Evolutionary conservation across 2,888 invertebrate genomes (phyloP).

Genomic region (Perdita meconis): DNA sequence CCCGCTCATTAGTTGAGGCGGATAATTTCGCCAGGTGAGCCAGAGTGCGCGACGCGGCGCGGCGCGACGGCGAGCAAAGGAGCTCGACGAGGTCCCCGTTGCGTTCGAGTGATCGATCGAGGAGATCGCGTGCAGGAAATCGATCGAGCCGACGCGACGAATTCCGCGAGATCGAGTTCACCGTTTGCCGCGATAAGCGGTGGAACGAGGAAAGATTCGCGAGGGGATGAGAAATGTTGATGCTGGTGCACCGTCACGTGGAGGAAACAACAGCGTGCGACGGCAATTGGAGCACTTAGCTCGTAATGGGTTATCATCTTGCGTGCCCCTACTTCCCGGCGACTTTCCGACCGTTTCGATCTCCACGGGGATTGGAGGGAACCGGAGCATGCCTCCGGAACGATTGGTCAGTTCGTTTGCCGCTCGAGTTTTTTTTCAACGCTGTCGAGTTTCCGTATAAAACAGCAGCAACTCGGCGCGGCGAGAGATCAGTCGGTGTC

Average conservation of each 20-base stretch:
- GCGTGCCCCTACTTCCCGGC: conserved; percentile 51
- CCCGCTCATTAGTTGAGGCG: neutral
- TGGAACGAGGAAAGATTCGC: neutral
- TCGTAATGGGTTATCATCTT: conserved; percentile 71
- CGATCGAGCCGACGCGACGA: too few relatives aligned
- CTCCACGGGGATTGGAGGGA: conserved; percentile 53
- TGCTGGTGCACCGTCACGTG: conserved; percentile 32
- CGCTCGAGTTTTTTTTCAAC: conserved; percentile 57
- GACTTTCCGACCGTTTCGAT: conserved; percentile 18
- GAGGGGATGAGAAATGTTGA: too few relatives aligned
- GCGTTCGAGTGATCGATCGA: neutral
- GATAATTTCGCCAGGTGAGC: neutral
- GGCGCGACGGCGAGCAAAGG: too few relatives aligned
- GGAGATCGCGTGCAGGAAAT: too few relatives aligned
- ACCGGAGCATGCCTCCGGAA: conserved; percentile 27
- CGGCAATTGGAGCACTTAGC: conserved; percentile 71
- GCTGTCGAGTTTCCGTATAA: conserved; percentile 59
- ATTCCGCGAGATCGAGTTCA: too few relatives aligned
- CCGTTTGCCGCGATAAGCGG: too few relatives aligned
- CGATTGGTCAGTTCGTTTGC: conserved; percentile 61
- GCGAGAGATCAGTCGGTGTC: conserved; percentile 2
- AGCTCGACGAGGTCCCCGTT: too few relatives aligned
- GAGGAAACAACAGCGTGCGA: conserved; percentile 46
- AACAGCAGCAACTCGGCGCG: conserved; percentile 40
- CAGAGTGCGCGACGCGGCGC: too few relatives aligned